A percentile compares a stretch with the other conserved stretches of the same genome.
Evolutionary conservation across 2,113 vertebrate genomes (phyloP).

Genomic region (Eupsittula cactorum): DNA sequence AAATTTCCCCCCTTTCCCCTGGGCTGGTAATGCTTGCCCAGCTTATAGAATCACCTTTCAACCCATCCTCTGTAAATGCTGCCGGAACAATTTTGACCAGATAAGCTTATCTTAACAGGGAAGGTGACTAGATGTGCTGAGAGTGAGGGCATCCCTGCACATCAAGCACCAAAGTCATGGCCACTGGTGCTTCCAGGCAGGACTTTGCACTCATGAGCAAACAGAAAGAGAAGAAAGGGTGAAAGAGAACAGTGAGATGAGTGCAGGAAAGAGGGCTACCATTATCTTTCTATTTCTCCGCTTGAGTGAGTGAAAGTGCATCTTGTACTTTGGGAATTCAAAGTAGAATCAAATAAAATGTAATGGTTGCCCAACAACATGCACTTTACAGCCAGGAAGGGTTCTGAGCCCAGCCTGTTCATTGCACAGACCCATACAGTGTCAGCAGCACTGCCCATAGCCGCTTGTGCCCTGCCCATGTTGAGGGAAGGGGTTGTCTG

Average conservation of each 20-base stretch:
- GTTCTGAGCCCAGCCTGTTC: neutral
- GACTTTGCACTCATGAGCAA: neutral
- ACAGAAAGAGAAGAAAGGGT: neutral
- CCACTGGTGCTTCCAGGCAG: neutral
- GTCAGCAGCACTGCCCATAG: neutral
- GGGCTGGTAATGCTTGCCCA: neutral
- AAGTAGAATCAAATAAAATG: neutral
- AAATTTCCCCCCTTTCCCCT: neutral
- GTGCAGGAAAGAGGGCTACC: neutral
- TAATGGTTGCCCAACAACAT: neutral
- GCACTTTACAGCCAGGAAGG: neutral
- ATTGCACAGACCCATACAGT: neutral
- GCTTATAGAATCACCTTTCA: neutral
- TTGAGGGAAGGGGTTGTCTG: neutral
- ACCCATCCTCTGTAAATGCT: neutral
- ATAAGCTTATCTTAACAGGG: neutral
- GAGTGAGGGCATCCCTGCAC: neutral
- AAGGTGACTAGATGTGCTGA: neutral
- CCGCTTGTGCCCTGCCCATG: rapidly evolving
- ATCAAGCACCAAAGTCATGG: rapidly evolving
- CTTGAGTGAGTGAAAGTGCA: neutral
- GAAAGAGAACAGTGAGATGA: neutral
- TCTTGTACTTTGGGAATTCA: neutral
- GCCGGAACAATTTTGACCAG: neutral
- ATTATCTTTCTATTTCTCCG: neutral